These are phyloP conservation scores for Tricholaema leucomelas DNA, from an alignment of 2,113 vertebrate genomes.

Conservation along the genomic window DNA sequence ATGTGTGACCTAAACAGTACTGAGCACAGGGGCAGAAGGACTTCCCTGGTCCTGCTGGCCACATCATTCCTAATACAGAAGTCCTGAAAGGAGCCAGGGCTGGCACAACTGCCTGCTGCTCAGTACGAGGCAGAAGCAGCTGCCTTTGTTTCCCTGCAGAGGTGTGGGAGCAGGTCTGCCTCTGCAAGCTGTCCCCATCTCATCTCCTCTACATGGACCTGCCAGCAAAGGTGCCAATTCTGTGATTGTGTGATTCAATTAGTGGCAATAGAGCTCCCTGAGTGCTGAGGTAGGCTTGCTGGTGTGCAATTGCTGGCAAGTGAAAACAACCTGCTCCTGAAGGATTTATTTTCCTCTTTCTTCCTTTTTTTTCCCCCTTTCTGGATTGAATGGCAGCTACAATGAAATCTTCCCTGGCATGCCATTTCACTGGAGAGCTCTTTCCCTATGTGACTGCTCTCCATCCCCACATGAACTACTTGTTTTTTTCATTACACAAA, in stretches of 20 bases:
- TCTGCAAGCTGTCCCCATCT: neutral
- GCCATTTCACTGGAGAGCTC: slow-evolving; percentile 7
- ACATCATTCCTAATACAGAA: neutral
- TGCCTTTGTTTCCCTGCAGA: neutral
- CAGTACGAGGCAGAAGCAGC: accelerated
- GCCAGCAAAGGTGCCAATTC: neutral
- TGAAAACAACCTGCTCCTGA: slow-evolving; percentile 18
- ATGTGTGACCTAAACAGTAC: too few species aligned
- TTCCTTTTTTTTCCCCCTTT: neutral
- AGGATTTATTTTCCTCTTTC: neutral
- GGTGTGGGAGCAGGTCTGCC: accelerated
- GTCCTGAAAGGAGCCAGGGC: neutral
- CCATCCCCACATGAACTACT: slow-evolving; percentile 31
- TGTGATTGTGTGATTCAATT: too few species aligned
- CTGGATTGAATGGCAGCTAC: neutral
- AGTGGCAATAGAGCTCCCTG: neutral
- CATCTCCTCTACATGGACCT: accelerated
- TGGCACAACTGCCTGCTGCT: accelerated
- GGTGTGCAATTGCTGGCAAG: slow-evolving; percentile 32
- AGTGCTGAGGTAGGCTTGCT: neutral
- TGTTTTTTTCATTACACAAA: slow-evolving; percentile 55
- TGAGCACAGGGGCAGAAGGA: too few species aligned
- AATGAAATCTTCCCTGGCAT: slow-evolving; percentile 43
- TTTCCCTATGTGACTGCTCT: slow-evolving; percentile 1
- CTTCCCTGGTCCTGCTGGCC: too few species aligned